Conservation (phyloP, 2,888 invertebrate genomes). For the Capitulum mitella region DNA sequence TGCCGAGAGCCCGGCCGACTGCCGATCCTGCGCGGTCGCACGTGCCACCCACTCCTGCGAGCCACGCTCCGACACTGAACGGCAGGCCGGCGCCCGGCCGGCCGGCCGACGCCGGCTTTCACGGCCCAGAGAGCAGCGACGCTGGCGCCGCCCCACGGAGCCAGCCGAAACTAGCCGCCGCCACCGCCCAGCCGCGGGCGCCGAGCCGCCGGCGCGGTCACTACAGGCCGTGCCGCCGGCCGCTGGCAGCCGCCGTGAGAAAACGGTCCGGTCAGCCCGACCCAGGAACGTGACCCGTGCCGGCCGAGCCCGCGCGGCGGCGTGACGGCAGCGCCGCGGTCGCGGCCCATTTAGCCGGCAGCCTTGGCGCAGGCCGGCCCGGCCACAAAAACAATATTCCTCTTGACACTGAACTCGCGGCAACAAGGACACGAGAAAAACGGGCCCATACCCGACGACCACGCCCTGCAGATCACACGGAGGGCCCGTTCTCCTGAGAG, state of each 20-base stretch:
- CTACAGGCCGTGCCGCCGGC: neutral
- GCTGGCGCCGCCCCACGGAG: neutral
- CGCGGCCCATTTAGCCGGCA: no score
- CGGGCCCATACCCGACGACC: neutral
- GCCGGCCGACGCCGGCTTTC: neutral
- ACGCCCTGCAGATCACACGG: neutral
- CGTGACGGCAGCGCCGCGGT: no score
- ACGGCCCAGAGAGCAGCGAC: neutral
- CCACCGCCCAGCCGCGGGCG: neutral
- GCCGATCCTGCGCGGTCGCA: no score
- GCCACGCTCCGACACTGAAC: no score
- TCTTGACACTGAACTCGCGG: neutral
- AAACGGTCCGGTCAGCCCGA: neutral
- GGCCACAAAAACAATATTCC: neutral
- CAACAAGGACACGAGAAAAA: neutral
- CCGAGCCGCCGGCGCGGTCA: neutral
- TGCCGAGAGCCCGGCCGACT: no score
- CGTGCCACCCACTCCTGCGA: no score
- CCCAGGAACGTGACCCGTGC: neutral
- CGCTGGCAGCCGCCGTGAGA: neutral
- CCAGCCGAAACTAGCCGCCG: neutral
- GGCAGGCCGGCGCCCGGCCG: neutral
- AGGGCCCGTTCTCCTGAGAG: neutral
- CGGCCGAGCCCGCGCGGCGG: no score
- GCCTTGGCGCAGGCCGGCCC: neutral